phyloP scores from a whole-genome alignment of 1,140 invertebrate genomes.

The Akabosia matsudoensis region DNA sequence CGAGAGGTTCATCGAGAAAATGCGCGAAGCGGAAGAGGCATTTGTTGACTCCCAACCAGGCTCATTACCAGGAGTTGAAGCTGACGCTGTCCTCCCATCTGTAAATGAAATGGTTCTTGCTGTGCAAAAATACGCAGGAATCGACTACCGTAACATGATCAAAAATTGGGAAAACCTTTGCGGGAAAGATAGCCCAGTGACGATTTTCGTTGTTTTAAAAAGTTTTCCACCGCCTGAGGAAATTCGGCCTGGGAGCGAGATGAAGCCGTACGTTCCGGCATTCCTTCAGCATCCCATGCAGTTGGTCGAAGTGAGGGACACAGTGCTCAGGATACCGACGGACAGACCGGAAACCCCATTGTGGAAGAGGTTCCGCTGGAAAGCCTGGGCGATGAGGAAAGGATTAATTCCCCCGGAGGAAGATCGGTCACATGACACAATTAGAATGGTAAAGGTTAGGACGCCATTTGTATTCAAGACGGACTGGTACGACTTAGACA shows the following conservation, averaged over 20 bases:
- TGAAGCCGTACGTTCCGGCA: neutral
- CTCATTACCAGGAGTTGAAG: too few relatives aligned
- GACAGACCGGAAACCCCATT: conserved; percentile 23
- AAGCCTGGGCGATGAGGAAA: conserved; percentile 31
- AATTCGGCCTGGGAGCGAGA: neutral
- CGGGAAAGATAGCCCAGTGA: neutral
- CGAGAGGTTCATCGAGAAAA: neutral
- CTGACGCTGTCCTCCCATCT: neutral
- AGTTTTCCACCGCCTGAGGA: neutral
- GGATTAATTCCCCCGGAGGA: conserved; percentile 18
- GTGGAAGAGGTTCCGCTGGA: conserved; percentile 35
- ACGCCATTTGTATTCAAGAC: conserved; percentile 17
- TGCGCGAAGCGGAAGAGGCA: neutral
- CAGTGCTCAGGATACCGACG: neutral
- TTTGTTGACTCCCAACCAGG: too few relatives aligned
- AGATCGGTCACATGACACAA: neutral
- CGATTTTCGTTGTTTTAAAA: neutral
- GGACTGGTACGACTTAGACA: conserved; percentile 4
- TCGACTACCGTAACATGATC: neutral
- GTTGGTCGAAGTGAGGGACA: conserved; percentile 12
- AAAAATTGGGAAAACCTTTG: conserved; percentile 8
- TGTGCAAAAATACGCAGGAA: conserved; percentile 12
- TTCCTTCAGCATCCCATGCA: conserved; percentile 24
- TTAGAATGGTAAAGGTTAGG: neutral
- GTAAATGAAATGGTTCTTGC: neutral